phyloP scores from a whole-genome alignment of 2,888 invertebrate species.

The Cryptocephalus primarius region DNA sequence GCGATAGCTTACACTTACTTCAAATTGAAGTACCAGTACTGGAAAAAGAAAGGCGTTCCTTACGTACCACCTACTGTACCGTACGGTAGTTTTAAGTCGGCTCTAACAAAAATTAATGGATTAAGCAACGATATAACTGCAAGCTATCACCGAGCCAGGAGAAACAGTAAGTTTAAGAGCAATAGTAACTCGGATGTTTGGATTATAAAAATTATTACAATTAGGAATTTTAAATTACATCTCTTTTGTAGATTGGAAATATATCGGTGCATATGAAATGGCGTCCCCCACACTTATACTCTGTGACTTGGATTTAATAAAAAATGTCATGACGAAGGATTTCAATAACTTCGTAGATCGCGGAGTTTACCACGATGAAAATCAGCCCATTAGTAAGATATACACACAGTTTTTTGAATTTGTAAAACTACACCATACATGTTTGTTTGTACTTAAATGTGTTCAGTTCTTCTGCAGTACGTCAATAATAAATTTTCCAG shows the following conservation, averaged over 20 bases:
- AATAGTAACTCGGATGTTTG: no score
- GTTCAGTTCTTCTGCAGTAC: neutral
- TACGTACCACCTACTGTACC: constrained; percentile 6
- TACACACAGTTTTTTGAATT: neutral
- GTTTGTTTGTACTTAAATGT: neutral
- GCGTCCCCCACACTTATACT: neutral
- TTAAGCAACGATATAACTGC: no score
- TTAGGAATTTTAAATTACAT: no score
- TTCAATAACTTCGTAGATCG: constrained; percentile 18
- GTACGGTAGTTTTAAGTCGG: constrained; percentile 5
- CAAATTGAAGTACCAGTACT: constrained; percentile 7
- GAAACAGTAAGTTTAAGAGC: no score
- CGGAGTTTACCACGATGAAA: constrained; percentile 23
- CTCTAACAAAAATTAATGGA: no score
- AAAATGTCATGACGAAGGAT: constrained; percentile 6
- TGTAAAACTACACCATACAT: neutral
- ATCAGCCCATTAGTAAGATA: constrained; percentile 3
- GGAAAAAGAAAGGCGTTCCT: constrained; percentile 4
- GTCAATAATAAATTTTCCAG: neutral
- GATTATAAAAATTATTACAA: no score
- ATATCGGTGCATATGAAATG: neutral
- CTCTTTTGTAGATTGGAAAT: constrained; percentile 1
- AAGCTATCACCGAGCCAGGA: no score
- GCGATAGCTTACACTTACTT: constrained; percentile 1
- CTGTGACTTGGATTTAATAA: constrained; percentile 1